Evolutionary conservation across 2,113 vertebrate species (phyloP), one percentile per base, ranked within the genome.

Genomic region (Ailurus styani): DNA sequence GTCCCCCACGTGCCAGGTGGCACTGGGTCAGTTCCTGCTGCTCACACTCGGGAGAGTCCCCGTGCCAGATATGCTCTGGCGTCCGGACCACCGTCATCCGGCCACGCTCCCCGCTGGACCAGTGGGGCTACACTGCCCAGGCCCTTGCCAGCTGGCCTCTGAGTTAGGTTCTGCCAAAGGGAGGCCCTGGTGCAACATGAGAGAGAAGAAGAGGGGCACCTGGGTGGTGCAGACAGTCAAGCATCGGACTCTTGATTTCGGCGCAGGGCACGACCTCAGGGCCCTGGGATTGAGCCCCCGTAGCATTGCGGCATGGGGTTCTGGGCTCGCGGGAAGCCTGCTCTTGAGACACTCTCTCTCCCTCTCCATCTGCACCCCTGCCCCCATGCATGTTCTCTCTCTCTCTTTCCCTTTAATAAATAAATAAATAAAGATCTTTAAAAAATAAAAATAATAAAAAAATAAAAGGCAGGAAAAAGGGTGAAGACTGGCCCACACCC

Each of bases 61-160:
- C 1, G 7, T 27, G 79, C 73, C 88, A 78, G 11, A 7, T 5
- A 47, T 29, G 54, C 45, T 68, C 72, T 47, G 64, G 54, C 52
- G 9, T 60, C 47, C 40, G 57, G 37, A 60, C n/a, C 14, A 1
- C 45, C 0, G 45, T 18, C 25, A 34, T 3, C 64, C 7, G 0
- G 18, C 27, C 54, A 20, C 1, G 13, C 42, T 64, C 29, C 42
- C 25, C 73, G 72, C 79, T 57, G 31, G 2, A 31, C 1, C 14
- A 2, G 50, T 7, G 5, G 55, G n/a, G 70, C 27, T 47, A 10
- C 12, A 11, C 25, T 42, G 42, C 47, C 87, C 13, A 29, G 57
- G 14, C 27, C 42, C 45, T 77, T 3, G 27, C 27, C 66, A n/a
- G 79, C 50, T 55, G 45, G 62, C 68, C 40, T 91, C 73, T 81